phyloP scores from a whole-genome alignment of 2,888 invertebrate genomes.

The Apoda limacodes region DNA sequence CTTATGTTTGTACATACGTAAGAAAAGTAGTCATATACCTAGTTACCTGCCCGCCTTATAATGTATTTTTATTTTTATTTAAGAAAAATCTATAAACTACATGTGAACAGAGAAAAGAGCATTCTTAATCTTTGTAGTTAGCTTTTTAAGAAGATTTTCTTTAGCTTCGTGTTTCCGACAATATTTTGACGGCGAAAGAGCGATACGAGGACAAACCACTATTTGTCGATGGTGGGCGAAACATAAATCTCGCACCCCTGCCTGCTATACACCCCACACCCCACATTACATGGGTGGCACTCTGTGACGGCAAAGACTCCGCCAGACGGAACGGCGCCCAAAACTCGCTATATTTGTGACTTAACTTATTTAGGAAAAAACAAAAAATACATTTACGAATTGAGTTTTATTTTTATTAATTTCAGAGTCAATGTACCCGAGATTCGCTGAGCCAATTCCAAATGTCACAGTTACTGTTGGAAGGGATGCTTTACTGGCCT shows the following conservation, averaged over 20 bases:
- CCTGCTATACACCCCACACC: too few relatives aligned
- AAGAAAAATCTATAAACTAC: too few relatives aligned
- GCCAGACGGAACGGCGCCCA: neutral
- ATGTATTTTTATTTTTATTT: too few relatives aligned
- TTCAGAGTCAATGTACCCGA: conserved; percentile 78
- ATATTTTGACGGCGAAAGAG: conserved; percentile 53
- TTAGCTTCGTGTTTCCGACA: conserved; percentile 30
- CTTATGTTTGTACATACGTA: too few relatives aligned
- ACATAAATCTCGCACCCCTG: conserved; percentile 57
- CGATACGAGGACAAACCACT: conserved; percentile 61
- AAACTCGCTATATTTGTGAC: neutral
- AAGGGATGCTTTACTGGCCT: conserved; percentile 86
- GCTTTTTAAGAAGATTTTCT: neutral
- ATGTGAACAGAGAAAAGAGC: too few relatives aligned
- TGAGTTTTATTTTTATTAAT: too few relatives aligned
- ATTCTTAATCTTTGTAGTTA: too few relatives aligned
- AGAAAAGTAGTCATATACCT: too few relatives aligned
- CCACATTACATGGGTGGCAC: too few relatives aligned
- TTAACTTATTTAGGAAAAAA: too few relatives aligned
- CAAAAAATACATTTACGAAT: conserved; percentile 7
- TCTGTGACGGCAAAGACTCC: neutral
- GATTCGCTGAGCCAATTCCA: conserved; percentile 89
- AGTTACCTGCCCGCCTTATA: too few relatives aligned
- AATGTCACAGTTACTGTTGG: conserved; percentile 92
- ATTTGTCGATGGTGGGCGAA: conserved; percentile 56